Base-by-base conservation (phyloP, 2,797 vertebrate genomes). In the Labeo calbasu region DNA sequence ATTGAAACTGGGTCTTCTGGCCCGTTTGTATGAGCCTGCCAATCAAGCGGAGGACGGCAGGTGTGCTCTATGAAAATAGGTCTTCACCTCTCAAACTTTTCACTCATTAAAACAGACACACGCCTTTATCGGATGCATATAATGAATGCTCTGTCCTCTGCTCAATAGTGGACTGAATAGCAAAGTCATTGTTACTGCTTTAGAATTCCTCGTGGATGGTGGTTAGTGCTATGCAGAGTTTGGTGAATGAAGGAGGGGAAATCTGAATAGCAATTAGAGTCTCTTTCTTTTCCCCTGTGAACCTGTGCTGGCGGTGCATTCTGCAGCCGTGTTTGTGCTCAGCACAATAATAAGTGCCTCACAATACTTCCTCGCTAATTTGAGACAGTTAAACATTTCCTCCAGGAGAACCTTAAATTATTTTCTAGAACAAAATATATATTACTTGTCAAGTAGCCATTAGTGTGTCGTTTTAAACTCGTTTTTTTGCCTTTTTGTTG, bases 331-430 rank as follows among this genome's bases (percentile, higher is more conserved):
- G 82, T 86, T 80, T 83, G 82, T 76, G 76, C 82, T 86, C 85
- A 84, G 88, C 73, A 87, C 51, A 81, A 86, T 84, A 79, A 75
- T 84, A 59, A 53, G 51, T 48, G 51, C 40, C 75, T 83, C 75
- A 40, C 79, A 21, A 79, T 70, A 51, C 59, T 5, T 68, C 72
- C 25, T 53, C 23, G 23, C 78, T 87, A 76, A 76, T 86, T 81
- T 86, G 59, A 53, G 66, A 82, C 84, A 76, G 70, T 90, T 87
- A 86, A 90, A 89, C 40, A 79, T 51, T 87, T 79, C 78, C 79
- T 84, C 59, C 87, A 86, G 84, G 63, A 86, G 69, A 71, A 46
- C 84, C 12, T 71, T 21, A 75, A 83, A 83, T 81, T 75, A 85
- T 82, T 46, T n/a, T 69, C 86, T 84, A 88, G 63, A 86, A 88